Evolutionary conservation across 2,888 invertebrate genomes (phyloP), one percentile per base, ranked within the genome.

Genomic region (Anorthoa munda): DNA sequence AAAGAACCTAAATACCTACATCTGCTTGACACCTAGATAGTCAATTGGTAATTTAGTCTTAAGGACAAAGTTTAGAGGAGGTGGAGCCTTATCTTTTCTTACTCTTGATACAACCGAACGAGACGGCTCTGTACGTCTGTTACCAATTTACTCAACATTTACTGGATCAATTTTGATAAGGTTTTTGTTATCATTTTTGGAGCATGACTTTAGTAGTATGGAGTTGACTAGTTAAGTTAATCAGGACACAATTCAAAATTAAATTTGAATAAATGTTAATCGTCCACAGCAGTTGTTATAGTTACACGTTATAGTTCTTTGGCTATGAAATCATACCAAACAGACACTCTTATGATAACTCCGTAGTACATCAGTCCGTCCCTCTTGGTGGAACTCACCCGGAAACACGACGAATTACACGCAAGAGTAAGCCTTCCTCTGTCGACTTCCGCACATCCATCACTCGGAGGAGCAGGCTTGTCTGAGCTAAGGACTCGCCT

Each of bases 371-470:
- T 17, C 17, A 39, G 23, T 39, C 26, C 5, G 0, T 70, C 31
- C 21, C 63, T 26, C 23, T 21, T 45, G 53, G 66, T 79, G 80
- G 83, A 86, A 13, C 26, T 4, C 48, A 45, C 66, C 50, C 63
- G 77, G 81, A 77, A 80, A 75, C 75, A 64, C 65, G 63, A 74
- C 61, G 67, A 64, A 64, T 80, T 51, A 63, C 56, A 48, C 81
- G 77, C 66, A 66, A 80, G 21, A n/a, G 77, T 80, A 80, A 64
- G 53, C 31, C 23, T n/a, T n/a, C 63, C 50, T 63, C 66, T 48
- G 51, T 58, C 61, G 48, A 66, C 74, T 74, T 77, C 77, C 77
- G 75, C 26, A 9, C 81, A 77, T 77, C 81, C 58, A 77, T 77
- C 77, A 77, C 50, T 51, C 1, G 45, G 53, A 59, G 66, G 80